Base-by-base conservation (phyloP, 2,113 vertebrate genomes). In the Microtus ochrogaster region DNA sequence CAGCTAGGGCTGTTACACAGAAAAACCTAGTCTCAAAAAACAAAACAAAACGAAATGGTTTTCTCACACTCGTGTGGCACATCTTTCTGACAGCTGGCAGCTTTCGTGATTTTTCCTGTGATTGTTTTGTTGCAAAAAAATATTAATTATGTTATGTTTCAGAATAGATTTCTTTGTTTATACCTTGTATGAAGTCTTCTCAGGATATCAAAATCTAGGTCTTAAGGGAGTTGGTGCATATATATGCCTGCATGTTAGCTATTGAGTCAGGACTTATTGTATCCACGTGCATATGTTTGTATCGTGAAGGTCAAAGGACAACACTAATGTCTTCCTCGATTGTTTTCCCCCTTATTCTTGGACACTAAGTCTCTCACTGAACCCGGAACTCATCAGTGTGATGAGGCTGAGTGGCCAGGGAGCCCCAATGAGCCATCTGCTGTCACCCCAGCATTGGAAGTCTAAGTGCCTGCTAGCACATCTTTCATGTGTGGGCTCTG, bases 31-130 rank as follows among this genome's bases (percentile, higher is more conserved):
- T 58, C 55, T 58, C 55, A 58, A 58, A 58, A 58, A 17, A 5
- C 55, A 58, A 58, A 58, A 58, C 55, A 36, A 10, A 58, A 58
- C 55, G 26, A 10, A 12, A 30, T 16, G 2, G 10, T 19, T 33
- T 44, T 70, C 47, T 74, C 10, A 12, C 17, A 14, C 3, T 14
- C 6, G 7, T 17, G 0, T 16, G 4, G 10, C 0, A 22, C 21
- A n/a, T 76, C 66, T 66, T 58, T 76, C 36, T 9, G 24, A 19
- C 0, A 68, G 70, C 21, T 9, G 24, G 26, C 0, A 76, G 61
- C 58, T 92, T 66, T 76, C 19, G 9, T 74, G 30, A 52, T 30
- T 2, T 76, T 95, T 49, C 22, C n/a, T 74, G 61, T 74, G 58
- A 33, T 61, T 92, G 2, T 88, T 47, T 4, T 10, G 26, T 74